These are phyloP conservation scores for Drosophila pachea DNA, from an alignment of 1,140 invertebrate genomes.

Conservation along the genomic window DNA sequence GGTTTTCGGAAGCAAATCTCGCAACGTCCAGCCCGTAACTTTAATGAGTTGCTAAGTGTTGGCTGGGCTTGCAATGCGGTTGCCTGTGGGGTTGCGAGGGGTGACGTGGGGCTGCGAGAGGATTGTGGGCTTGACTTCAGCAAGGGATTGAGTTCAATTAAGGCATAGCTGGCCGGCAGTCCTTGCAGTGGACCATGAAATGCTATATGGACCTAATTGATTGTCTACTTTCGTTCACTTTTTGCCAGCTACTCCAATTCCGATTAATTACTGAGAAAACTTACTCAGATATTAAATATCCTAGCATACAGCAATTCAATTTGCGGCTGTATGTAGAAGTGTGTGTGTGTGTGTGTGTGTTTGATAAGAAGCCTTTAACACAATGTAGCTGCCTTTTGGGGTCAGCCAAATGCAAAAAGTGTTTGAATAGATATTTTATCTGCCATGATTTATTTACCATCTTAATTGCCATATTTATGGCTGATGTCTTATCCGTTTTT, in stretches of 20 bases:
- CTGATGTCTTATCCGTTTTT: no score
- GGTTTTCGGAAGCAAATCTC: slow-evolving; percentile 26
- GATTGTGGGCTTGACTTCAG: not conserved
- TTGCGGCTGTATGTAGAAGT: no score
- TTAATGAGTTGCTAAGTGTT: slow-evolving; percentile 67
- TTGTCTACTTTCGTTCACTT: not conserved
- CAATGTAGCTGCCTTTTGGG: no score
- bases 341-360: not conserved
- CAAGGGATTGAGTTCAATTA: slow-evolving; percentile 4
- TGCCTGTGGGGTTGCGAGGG: not conserved
- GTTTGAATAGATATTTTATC: no score
- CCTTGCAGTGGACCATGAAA: not conserved
- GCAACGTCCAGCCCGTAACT: slow-evolving; percentile 32
- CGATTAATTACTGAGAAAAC: not conserved
- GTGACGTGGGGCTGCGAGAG: not conserved
- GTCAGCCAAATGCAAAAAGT: no score
- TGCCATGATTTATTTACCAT: no score
- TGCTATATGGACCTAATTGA: slow-evolving; percentile 10
- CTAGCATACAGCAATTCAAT: not conserved
- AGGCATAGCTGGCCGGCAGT: slow-evolving; percentile 1
- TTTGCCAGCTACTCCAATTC: slow-evolving; percentile 2
- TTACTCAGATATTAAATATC: not conserved
- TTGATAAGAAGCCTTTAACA: no score
- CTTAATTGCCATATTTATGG: no score
- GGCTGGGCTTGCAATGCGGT: not conserved